Conservation (phyloP, 2,888 invertebrate genomes). For the Odontothrips loti region DNA sequence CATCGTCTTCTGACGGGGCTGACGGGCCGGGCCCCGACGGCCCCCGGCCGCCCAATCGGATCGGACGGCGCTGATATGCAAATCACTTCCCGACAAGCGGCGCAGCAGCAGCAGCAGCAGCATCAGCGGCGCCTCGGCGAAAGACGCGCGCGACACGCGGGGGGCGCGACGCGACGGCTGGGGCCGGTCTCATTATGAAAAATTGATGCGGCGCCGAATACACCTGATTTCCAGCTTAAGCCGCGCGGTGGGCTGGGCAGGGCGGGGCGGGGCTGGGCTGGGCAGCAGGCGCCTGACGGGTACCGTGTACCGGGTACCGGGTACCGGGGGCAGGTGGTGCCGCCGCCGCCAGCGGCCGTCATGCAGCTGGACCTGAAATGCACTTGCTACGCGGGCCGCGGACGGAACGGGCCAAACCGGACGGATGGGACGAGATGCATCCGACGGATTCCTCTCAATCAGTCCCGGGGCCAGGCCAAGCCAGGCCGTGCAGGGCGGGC, state of each 20-base stretch:
- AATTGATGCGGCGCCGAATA: too few relatives aligned
- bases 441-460: constrained; percentile 21
- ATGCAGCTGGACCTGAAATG: background rate
- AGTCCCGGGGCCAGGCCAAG: background rate
- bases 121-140: too few relatives aligned
- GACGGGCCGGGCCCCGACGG: too few relatives aligned
- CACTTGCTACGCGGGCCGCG: constrained; percentile 6
- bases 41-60: background rate
- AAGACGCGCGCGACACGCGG: too few relatives aligned
- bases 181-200: background rate
- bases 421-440: background rate
- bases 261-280: too few relatives aligned
- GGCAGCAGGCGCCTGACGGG: background rate
- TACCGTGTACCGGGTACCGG: too few relatives aligned
- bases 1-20: too few relatives aligned
- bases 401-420: too few relatives aligned
- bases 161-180: too few relatives aligned
- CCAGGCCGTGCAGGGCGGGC: background rate
- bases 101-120: too few relatives aligned
- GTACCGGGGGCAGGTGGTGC: too few relatives aligned
- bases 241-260: background rate
- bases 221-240: background rate
- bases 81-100: background rate
- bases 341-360: background rate
- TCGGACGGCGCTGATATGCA: background rate